Evolutionary conservation across 2,888 invertebrate species (phyloP), one percentile per base, ranked within the genome.

Genomic region (Escarpia spicata): DNA sequence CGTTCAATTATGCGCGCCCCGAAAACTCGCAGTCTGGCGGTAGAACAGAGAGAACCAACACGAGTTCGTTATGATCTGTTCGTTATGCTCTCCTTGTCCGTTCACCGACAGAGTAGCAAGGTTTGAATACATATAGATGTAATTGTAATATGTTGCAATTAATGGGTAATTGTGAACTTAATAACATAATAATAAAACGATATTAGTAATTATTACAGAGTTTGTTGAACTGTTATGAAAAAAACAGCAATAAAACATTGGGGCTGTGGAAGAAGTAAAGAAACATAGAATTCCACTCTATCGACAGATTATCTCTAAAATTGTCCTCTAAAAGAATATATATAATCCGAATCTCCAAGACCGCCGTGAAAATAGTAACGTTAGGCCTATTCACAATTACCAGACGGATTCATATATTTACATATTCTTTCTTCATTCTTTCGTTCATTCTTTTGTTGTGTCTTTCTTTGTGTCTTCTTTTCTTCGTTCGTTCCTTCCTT

Each of bases 1-100:
- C 75, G 75, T 19, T 75, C 75, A 75, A 75, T 75, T 75, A 75
- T 75, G 75, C 60, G 75, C 75, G 75, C 75, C 75, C 75, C 75
- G 75, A 75, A 75, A 75, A 75, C 75, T 75, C 75, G 26, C 75
- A 75, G 75, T 3, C 26, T 15, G 75, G 15, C 75, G 75, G 26
- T 75, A 26, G 75, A 6, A 26, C 75, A 19, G 75, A 75, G 75
- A 75, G 75, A 75, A 75, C 75, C 15, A 26, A 19, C 4, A 6
- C 26, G 75, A 15, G 26, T n/a, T 75, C 19, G 75, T n/a, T 75
- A 6, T 75, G n/a, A 1, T 26, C 19, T 26, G 52, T 52, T 52
- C 52, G 52, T 52, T 52, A 52, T 52, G 15, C 52, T 52, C 52
- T 52, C 10, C 12, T 52, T 6, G 52, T 75, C 19, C 19, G 75